These are phyloP conservation scores for Chaetops frenatus DNA, from an alignment of 2,113 vertebrate genomes.

Conservation along the genomic window DNA sequence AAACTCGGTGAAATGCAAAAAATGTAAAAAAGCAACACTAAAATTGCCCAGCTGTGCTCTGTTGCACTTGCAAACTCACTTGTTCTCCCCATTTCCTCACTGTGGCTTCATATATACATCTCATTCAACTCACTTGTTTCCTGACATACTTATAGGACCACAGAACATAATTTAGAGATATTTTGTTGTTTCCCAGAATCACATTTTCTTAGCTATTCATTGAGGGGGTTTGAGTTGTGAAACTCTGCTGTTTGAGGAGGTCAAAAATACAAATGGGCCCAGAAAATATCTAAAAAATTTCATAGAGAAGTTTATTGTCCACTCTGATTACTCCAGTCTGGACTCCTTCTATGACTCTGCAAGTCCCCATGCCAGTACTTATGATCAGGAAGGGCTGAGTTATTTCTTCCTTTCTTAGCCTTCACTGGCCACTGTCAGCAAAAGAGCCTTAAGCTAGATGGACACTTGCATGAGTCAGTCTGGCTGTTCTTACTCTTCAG, in stretches of 20 bases:
- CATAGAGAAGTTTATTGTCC: neutral
- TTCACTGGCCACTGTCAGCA: neutral
- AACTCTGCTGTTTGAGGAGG: neutral
- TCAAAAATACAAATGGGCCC: neutral
- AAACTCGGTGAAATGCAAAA: neutral
- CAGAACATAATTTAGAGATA: neutral
- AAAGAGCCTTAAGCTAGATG: neutral
- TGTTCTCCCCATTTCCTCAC: neutral
- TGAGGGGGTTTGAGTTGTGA: neutral
- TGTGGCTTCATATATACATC: rapidly evolving
- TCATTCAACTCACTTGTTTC: neutral
- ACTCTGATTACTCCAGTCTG: neutral
- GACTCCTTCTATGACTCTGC: neutral
- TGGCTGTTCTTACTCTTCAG: neutral
- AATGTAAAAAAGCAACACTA: neutral
- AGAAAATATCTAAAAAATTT: neutral
- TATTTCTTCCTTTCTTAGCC: neutral
- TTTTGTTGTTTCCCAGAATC: neutral
- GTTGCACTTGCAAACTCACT: neutral
- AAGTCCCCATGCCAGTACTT: neutral
- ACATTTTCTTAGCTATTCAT: neutral
- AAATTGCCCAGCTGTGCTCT: neutral
- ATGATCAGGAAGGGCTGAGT: neutral
- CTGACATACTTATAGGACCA: neutral
- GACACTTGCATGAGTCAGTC: neutral